These are phyloP conservation scores for Neotoma lepida DNA, from an alignment of 2,113 vertebrate species.

Conservation along the genomic window DNA sequence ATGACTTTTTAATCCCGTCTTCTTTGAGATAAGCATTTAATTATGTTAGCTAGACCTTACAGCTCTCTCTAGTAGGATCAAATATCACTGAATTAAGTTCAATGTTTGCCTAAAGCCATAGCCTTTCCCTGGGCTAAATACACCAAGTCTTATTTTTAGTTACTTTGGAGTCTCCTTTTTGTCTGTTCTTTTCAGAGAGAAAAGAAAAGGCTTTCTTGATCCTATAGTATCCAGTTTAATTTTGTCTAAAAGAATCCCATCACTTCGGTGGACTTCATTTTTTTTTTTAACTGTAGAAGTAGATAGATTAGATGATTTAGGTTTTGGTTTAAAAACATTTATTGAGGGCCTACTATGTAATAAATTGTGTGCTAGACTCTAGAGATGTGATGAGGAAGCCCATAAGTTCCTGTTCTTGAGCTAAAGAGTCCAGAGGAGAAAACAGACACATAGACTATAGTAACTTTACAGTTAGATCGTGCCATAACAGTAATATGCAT, in stretches of 20 bases:
- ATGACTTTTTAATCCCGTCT: constrained; percentile 15
- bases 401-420: background rate
- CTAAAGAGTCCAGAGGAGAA: background rate
- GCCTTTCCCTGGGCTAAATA: background rate
- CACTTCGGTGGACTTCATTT: background rate
- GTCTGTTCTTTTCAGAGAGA: background rate
- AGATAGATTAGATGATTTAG: background rate
- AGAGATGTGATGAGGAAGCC: background rate
- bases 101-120: background rate
- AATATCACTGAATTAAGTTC: constrained; percentile 34
- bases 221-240: background rate
- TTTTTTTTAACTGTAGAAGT: background rate
- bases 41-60: background rate
- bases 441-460: background rate
- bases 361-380: constrained; percentile 9
- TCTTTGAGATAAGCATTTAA: constrained; percentile 51
- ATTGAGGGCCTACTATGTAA: background rate
- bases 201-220: background rate
- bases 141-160: background rate
- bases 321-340: constrained; percentile 16
- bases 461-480: constrained; percentile 2
- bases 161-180: background rate
- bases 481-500: background rate
- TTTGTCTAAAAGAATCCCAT: background rate
- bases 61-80: background rate